phyloP scores from a whole-genome alignment of 1,140 invertebrate genomes.

The Maconellicoccus hirsutus region DNA sequence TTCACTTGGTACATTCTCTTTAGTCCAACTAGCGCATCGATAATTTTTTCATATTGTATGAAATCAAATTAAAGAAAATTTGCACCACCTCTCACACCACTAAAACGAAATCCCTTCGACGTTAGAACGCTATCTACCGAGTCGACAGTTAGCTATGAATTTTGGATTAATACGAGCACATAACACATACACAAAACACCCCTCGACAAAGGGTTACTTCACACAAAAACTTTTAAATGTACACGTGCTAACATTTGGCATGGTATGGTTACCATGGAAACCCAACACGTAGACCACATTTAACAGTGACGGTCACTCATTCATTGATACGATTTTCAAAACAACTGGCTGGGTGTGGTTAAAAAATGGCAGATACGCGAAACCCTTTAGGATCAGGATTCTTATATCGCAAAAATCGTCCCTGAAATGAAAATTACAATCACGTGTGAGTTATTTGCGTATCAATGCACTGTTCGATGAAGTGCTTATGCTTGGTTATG shows the following conservation, averaged over 20 bases:
- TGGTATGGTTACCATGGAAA: conserved; percentile 7
- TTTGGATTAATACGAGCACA: background rate
- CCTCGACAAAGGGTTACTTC: background rate
- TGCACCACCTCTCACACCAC: no score
- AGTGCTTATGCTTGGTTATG: no score
- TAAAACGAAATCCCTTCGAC: no score
- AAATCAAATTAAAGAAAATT: no score
- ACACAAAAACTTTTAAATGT: background rate
- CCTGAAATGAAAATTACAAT: background rate
- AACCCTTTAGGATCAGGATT: background rate
- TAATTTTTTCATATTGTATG: no score
- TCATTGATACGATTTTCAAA: conserved; percentile 15
- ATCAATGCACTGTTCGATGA: no score
- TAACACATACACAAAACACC: background rate
- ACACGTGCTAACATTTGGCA: conserved; percentile 18
- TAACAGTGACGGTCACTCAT: background rate
- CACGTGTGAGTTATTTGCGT: background rate
- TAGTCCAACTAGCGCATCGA: no score
- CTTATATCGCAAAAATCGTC: background rate
- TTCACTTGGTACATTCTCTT: no score
- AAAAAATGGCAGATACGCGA: conserved; percentile 7
- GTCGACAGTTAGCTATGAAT: background rate
- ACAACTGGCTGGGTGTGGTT: conserved; percentile 19
- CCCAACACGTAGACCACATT: background rate
- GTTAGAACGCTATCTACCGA: background rate